phyloP scores from a whole-genome alignment of 2,888 invertebrate genomes.

The Andrena camellia region DNA sequence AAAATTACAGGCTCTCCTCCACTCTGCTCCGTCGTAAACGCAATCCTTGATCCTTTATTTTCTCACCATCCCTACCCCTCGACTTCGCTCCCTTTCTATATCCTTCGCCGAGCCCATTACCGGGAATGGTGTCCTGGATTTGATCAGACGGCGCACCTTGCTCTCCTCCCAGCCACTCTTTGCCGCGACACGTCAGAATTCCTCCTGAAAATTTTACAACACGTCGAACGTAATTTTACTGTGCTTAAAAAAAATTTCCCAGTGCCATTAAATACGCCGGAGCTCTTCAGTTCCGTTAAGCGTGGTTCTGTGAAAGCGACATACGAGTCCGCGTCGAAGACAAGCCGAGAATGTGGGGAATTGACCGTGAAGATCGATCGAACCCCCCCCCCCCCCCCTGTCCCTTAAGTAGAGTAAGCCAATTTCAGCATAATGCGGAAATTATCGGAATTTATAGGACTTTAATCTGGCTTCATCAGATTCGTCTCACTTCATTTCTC shows the following conservation, averaged over 20 bases:
- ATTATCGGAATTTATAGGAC: conserved; percentile 49
- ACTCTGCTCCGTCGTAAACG: conserved; percentile 35
- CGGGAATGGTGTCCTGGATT: conserved; percentile 61
- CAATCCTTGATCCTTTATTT: conserved; percentile 60
- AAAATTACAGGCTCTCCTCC: conserved; percentile 50
- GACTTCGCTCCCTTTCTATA: conserved; percentile 39
- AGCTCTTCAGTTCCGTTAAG: neutral
- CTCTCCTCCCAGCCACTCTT: neutral
- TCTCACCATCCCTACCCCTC: conserved; percentile 41
- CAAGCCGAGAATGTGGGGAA: neutral
- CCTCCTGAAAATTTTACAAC: conserved; percentile 19
- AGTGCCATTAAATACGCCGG: neutral
- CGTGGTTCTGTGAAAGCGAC: too few species aligned
- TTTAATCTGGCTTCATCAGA: conserved; percentile 40
- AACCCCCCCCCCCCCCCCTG: neutral
- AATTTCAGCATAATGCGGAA: conserved; percentile 42
- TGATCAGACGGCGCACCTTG: conserved; percentile 63
- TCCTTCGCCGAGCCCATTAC: conserved; percentile 54
- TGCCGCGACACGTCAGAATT: conserved; percentile 36
- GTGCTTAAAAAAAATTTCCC: conserved; percentile 15
- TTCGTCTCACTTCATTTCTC: conserved; percentile 52
- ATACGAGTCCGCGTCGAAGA: neutral
- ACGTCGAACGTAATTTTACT: conserved; percentile 15
- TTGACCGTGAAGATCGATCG: conserved; percentile 1
- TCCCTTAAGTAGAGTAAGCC: conserved; percentile 22